Conservation (phyloP, 2,113 vertebrate genomes). For the Podarcis muralis region DNA sequence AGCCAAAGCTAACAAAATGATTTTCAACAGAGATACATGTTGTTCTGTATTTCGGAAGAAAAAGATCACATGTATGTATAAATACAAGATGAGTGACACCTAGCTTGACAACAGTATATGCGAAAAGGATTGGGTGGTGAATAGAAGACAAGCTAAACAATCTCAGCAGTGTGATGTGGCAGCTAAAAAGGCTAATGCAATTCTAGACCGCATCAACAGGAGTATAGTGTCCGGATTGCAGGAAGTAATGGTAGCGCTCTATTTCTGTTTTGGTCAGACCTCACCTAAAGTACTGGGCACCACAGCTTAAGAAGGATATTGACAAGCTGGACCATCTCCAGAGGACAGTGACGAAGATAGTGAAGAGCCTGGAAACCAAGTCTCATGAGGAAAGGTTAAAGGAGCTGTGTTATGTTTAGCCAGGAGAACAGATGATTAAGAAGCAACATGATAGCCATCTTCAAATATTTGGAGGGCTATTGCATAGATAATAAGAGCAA, state of each 20-base stretch:
- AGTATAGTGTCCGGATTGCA: too few relatives aligned
- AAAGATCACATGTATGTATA: background rate
- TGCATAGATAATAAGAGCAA: background rate
- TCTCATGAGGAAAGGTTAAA: too few relatives aligned
- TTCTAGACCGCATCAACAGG: too few relatives aligned
- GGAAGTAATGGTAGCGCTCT: too few relatives aligned
- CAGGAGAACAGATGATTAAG: too few relatives aligned
- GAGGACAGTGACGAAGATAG: background rate
- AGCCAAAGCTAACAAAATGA: background rate
- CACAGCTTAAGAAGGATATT: too few relatives aligned
- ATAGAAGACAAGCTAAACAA: background rate
- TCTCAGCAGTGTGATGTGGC: background rate
- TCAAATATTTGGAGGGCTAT: background rate
- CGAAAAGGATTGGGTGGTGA: background rate
- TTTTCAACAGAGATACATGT: background rate
- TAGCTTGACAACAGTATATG: background rate
- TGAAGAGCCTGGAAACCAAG: too few relatives aligned
- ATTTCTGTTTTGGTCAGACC: too few relatives aligned
- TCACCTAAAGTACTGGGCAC: too few relatives aligned
- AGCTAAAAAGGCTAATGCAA: background rate
- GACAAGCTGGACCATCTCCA: background rate
- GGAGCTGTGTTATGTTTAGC: too few relatives aligned
- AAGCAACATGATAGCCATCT: too few relatives aligned
- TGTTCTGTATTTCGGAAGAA: background rate
- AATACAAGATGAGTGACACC: too few relatives aligned